Percentiles rank a stretch among this genome's conserved stretches.
phyloP scores from a whole-genome alignment of 30 jellyfish, hydroid and myxozoan species.

The Nemopilema nomurai region DNA sequence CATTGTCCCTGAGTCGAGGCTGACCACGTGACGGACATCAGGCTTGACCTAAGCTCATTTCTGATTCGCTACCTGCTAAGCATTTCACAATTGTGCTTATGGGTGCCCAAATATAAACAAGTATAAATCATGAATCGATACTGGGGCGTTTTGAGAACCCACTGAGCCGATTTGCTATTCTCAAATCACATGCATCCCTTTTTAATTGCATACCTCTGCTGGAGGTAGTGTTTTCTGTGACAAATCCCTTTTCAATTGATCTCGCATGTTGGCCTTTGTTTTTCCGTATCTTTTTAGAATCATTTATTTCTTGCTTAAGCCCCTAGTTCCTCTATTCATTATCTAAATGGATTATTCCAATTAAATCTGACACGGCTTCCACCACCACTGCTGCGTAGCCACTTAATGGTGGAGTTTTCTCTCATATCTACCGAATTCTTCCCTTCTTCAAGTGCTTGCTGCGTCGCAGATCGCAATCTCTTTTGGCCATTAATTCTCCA shows the following conservation, averaged over 20 bases:
- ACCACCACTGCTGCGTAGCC: not conserved
- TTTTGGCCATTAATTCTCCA: not conserved
- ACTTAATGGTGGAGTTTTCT: not conserved
- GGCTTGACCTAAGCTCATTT: not conserved
- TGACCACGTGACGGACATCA: not conserved
- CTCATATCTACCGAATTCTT: not conserved
- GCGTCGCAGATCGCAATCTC: no score
- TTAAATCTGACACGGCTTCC: not conserved
- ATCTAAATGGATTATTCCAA: slow-evolving; percentile 25
- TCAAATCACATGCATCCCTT: not conserved
- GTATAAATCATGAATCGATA: not conserved
- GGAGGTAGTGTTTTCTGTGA: slow-evolving; percentile 3
- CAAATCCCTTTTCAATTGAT: slow-evolving; percentile 9
- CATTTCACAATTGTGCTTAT: not conserved
- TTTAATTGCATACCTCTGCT: slow-evolving; percentile 11
- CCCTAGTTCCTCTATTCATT: slow-evolving; percentile 3
- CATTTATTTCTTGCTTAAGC: not conserved
- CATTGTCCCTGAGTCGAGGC: not conserved
- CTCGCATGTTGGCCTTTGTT: slow-evolving; percentile 32
- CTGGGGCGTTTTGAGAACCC: not conserved
- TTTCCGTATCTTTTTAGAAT: slow-evolving; percentile 26
- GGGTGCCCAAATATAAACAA: not conserved
- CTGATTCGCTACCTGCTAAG: not conserved
- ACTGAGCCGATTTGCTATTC: not conserved
- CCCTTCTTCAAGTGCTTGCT: no score